Evolutionary conservation across 2,888 invertebrate species (phyloP), one percentile per base, ranked within the genome.

Genomic region (Steinernema scapterisci): DNA sequence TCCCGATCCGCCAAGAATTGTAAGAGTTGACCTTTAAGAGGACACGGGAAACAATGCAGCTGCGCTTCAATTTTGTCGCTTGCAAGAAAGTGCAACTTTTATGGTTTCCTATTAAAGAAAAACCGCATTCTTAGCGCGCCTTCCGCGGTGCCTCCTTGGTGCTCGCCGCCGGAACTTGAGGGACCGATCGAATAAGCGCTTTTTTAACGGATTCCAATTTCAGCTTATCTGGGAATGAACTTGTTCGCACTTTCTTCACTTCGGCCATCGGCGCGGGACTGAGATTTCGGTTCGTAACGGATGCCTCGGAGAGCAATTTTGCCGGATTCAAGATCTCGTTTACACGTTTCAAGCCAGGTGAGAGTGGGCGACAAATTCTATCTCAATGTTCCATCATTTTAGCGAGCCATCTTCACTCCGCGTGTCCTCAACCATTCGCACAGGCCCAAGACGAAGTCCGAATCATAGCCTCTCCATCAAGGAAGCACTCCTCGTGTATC

Each of bases 231-330:
- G 75, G 75, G 16, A 45, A n/a, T 1, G 48, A 48, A n/a, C 23
- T 76, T 1, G 31, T 46, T 0, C 63, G 31, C 46, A 52, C 71
- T 9, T 70, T 75, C 25, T 82, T 82, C 63, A 79, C 44, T 16
- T 82, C 82, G 1, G 54, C 77, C 1, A 48, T 80, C 11, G 76
- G 78, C 9, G 80, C 80, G 0, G 80, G 80, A 38, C 51, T 80
- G 13, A 19, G 56, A 43, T 45, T 80, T 23, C 38, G 43, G 25
- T 80, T 80, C 56, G 63, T 72, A 11, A 77, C 80, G 6, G 80
- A 80, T 54, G 46, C 46, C 19, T 63, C 76, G n/a, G 77, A 78
- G 9, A 75, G 70, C 43, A 74, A 71, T 21, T 79, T 46, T 19
- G 70, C 72, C 48, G 80, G 80, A 7, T 80, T 80, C 76, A 52